Evolutionary conservation across 2,888 invertebrate species (phyloP).

Genomic region (Paralinhomoeus sp.): DNA sequence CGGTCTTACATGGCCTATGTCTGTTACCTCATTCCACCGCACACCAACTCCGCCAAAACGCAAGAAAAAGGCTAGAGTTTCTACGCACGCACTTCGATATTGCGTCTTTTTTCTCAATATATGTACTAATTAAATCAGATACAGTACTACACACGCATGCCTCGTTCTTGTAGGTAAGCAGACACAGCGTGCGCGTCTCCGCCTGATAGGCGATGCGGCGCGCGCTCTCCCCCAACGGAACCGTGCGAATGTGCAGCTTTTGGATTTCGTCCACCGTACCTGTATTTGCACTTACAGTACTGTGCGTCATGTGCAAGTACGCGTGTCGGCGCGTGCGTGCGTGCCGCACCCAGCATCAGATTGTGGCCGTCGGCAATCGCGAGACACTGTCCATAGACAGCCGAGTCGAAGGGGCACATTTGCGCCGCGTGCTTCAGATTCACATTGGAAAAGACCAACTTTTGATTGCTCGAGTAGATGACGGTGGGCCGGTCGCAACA

Average conservation of each 20-base stretch:
- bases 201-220: slow-evolving; percentile 78
- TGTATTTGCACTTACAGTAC: not conserved
- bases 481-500: slow-evolving; percentile 96
- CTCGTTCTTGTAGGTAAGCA: slow-evolving; percentile 69
- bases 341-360: slow-evolving; percentile 50
- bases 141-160: too few species aligned
- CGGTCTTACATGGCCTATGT: too few species aligned
- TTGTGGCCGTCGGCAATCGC: slow-evolving; percentile 66
- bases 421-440: slow-evolving; percentile 47
- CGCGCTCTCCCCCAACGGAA: slow-evolving; percentile 78
- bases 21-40: too few species aligned
- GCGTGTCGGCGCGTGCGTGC: too few species aligned
- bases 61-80: too few species aligned
- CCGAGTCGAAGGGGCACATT: slow-evolving; percentile 88
- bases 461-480: slow-evolving; percentile 49
- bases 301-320: too few species aligned
- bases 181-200: slow-evolving; percentile 67
- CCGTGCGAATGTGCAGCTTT: slow-evolving; percentile 82
- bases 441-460: slow-evolving; percentile 29
- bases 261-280: slow-evolving; percentile 66
- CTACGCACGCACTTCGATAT: too few species aligned
- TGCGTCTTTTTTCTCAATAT: too few species aligned
- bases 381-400: slow-evolving; percentile 48
- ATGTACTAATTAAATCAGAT: too few species aligned
- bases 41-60: too few species aligned